Evolutionary conservation across 2,888 invertebrate species (phyloP), one percentile per base, ranked within the genome.

Genomic region (Mythimna impura): DNA sequence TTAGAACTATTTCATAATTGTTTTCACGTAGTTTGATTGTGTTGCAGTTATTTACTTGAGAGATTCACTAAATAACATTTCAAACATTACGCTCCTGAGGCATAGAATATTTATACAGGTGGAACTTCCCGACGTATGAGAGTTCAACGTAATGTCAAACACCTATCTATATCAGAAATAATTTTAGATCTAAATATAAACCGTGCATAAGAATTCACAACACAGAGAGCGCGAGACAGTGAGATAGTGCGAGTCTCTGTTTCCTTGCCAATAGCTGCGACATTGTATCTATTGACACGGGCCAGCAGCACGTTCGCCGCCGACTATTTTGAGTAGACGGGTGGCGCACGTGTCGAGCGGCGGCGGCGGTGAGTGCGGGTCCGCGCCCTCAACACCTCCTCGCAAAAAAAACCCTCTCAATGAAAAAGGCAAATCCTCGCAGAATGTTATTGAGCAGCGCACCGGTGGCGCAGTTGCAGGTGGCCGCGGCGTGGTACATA

Each of bases 91-190:
- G 76, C 79, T 86, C 79, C 81, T 82, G 83, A 84, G 76, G 87
- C 88, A 85, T 87, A 91, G 90, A 93, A 92, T 94, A 94, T 93
- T 94, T 91, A 90, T 93, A 94, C 95, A 95, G 96, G 95, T 95
- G 95, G 94, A 95, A 88, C 93, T 93, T 92, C 93, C 95, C 94
- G 93, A 94, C 94, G 95, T 94, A 95, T 95, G 95, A 95, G 95
- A 96, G 96, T 96, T 96, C 96, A 96, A 95, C 95, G 95, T 96
- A 95, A 96, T 96, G 96, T 95, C 96, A 96, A 96, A 95, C 95
- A 95, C 95, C 95, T 95, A 96, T 95, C 95, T 95, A 95, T 95
- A 95, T 95, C 95, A 94, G 95, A 96, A 96, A 96, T 95, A 96
- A 96, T 95, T 95, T 95, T 93, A 90, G 89, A 79, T 93, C 96